Evolutionary conservation across 2,797 vertebrate genomes (phyloP).

Genomic region (Chaetophractus vellerosus): DNA sequence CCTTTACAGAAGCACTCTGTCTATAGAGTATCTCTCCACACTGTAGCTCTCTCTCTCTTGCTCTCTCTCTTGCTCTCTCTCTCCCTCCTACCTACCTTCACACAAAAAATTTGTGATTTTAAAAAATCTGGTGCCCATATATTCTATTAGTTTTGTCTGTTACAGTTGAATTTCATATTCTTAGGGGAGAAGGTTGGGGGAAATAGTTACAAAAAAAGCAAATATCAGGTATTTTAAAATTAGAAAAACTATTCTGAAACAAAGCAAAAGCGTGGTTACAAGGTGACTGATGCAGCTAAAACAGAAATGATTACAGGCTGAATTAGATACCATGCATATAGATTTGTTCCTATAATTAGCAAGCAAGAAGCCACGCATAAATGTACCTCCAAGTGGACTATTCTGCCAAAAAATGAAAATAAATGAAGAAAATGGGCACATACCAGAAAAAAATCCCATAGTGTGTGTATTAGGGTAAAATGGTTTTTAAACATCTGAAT

Average conservation of each 20-base stretch:
- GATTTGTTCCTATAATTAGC: neutral
- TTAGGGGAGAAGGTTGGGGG: neutral
- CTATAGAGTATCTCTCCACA: neutral
- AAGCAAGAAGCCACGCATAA: neutral
- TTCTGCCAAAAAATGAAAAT: neutral
- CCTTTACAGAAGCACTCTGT: neutral
- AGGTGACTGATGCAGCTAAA: neutral
- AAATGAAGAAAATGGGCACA: neutral
- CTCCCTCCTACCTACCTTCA: fast-evolving
- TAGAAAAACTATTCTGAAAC: neutral
- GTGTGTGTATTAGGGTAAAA: neutral
- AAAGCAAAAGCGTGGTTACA: neutral
- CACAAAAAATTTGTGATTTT: neutral
- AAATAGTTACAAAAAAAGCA: slow-evolving; percentile 27
- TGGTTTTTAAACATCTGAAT: neutral
- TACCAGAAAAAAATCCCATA: neutral
- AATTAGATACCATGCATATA: neutral
- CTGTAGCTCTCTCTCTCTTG: no score
- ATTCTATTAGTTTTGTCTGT: slow-evolving; percentile 9
- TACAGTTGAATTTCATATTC: slow-evolving; percentile 23
- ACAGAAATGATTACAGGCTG: neutral
- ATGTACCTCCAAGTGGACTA: neutral
- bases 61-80: neutral
- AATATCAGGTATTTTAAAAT: neutral
- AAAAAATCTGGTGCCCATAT: neutral